These are phyloP conservation scores for Drosophila prolongata DNA, from an alignment of 2,888 invertebrate genomes.

Conservation along the genomic window DNA sequence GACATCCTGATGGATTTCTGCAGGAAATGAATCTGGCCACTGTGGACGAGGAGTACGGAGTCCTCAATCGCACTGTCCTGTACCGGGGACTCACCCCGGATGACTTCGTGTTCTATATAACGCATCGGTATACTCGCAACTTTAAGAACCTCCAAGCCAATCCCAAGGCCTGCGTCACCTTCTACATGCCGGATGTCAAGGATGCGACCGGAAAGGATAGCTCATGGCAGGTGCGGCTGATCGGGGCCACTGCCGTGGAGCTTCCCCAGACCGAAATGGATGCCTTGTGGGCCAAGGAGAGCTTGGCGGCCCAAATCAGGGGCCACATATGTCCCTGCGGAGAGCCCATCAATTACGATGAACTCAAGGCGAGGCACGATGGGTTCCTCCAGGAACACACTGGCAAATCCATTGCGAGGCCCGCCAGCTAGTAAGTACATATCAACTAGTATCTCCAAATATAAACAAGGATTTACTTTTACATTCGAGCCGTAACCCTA, in stretches of 20 bases:
- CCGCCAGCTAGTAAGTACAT: conserved; percentile 73
- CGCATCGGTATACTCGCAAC: conserved; percentile 80
- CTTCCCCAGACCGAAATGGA: conserved; percentile 59
- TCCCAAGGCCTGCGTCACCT: conserved; percentile 69
- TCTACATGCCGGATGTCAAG: conserved; percentile 58
- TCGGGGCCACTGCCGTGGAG: conserved; percentile 79
- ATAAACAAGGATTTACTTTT: no score
- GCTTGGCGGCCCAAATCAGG: conserved; percentile 74
- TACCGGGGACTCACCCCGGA: conserved; percentile 76
- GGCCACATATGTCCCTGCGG: conserved; percentile 79
- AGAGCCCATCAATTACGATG: conserved; percentile 63
- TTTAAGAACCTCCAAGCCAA: conserved; percentile 74
- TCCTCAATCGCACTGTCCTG: conserved; percentile 79
- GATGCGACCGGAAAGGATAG: conserved; percentile 1
- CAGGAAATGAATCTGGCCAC: conserved; percentile 81
- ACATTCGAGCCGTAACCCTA: no score
- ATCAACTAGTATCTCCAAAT: no score
- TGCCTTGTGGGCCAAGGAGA: conserved; percentile 75
- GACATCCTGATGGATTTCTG: conserved; percentile 10
- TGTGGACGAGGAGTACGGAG: conserved; percentile 77
- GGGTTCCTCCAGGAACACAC: conserved; percentile 52
- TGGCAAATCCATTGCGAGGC: conserved; percentile 62
- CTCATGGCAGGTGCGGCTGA: conserved; percentile 78
- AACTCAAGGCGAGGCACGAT: conserved; percentile 68
- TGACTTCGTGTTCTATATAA: conserved; percentile 73